phyloP scores from a whole-genome alignment of 2,797 vertebrate species.

The Etheostoma nigrum region DNA sequence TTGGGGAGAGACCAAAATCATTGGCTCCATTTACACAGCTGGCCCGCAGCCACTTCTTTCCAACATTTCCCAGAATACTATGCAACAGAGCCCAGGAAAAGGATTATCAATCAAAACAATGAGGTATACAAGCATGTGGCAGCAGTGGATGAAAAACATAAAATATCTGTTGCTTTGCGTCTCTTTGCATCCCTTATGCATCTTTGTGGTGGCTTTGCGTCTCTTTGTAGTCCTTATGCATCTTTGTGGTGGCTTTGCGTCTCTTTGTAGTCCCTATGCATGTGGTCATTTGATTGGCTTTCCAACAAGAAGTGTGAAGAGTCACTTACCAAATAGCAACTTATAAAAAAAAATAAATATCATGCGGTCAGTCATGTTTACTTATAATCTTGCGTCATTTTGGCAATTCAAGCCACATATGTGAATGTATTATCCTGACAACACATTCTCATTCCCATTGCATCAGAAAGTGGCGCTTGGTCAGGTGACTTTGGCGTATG shows the following conservation, averaged over 20 bases:
- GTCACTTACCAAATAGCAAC: too few relatives aligned
- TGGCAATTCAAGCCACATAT: too few relatives aligned
- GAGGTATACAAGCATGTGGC: background rate
- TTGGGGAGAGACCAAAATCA: slow-evolving; percentile 22
- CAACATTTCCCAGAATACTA: slow-evolving; percentile 20
- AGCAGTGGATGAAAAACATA: background rate
- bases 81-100: slow-evolving; percentile 7
- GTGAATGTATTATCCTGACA: too few relatives aligned
- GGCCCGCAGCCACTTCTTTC: background rate
- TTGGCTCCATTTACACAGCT: slow-evolving; percentile 8
- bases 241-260: background rate
- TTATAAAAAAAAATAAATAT: too few relatives aligned
- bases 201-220: background rate
- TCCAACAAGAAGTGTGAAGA: too few relatives aligned
- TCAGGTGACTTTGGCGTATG: too few relatives aligned
- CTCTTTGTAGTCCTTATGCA: background rate
- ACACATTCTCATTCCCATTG: too few relatives aligned
- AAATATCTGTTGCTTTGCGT: background rate
- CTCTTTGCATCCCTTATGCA: background rate
- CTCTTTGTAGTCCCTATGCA: background rate
- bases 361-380: too few relatives aligned
- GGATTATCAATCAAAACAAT: slow-evolving; percentile 18
- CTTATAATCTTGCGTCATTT: too few relatives aligned
- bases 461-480: too few relatives aligned
- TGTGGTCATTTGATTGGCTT: too few relatives aligned